Evolutionary conservation across 2,113 vertebrate genomes (phyloP).

Genomic region (Thalassarche chlororhynchos): DNA sequence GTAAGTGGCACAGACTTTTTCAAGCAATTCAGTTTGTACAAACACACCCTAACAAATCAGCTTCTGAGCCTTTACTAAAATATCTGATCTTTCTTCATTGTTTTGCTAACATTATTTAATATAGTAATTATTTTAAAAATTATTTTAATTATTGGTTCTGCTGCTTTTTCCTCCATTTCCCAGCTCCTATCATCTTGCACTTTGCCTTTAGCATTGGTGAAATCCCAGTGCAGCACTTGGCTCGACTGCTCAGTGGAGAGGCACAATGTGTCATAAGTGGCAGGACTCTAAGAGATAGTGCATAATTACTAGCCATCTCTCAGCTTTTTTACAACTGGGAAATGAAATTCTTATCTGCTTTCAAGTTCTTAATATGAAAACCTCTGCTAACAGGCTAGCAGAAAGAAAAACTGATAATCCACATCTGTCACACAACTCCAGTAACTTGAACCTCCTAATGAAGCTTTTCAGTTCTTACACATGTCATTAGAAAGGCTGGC

Average conservation of each 20-base stretch:
- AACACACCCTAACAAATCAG: slow-evolving; percentile 53
- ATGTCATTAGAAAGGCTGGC: not conserved
- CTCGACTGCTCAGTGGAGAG: not conserved
- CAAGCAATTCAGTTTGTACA: slow-evolving; percentile 20
- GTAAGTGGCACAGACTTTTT: slow-evolving; percentile 77
- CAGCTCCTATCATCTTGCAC: slow-evolving; percentile 45
- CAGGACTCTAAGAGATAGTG: not conserved
- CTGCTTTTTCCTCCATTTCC: slow-evolving; percentile 59
- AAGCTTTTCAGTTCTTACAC: not conserved
- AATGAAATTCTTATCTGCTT: not conserved
- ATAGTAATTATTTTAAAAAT: slow-evolving; percentile 11
- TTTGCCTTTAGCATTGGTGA: slow-evolving; percentile 46
- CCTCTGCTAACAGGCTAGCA: not conserved
- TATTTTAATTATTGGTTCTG: slow-evolving; percentile 45
- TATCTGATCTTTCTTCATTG: slow-evolving; percentile 33
- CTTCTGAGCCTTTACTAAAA: slow-evolving; percentile 62
- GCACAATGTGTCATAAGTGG: not conserved
- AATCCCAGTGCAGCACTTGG: slow-evolving; percentile 11
- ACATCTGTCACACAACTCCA: not conserved
- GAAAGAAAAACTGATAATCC: not conserved
- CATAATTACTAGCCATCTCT: not conserved
- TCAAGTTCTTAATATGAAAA: not conserved
- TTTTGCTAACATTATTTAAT: slow-evolving; percentile 51
- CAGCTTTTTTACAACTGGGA: not conserved
- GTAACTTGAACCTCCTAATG: not conserved